These are phyloP conservation scores for Zaprionus obscuricornis DNA, from an alignment of 2,888 invertebrate species.

Conservation along the genomic window DNA sequence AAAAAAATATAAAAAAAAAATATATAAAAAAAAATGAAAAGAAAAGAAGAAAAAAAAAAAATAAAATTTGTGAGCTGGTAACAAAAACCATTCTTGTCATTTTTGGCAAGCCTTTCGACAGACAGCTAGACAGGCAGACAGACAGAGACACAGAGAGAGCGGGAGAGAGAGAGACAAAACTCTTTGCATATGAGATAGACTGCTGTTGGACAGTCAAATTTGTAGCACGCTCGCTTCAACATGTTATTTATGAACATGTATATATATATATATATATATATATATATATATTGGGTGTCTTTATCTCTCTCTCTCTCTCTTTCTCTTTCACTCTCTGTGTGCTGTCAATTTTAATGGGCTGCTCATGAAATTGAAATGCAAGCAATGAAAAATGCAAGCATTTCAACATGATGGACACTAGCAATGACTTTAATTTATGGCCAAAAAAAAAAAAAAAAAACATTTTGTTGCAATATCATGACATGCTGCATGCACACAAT, in stretches of 20 bases:
- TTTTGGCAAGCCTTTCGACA: slow-evolving; percentile 35
- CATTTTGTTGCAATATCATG: slow-evolving; percentile 38
- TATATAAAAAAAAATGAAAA: no score
- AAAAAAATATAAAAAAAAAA: slow-evolving; percentile 15
- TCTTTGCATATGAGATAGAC: background rate
- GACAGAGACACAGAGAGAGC: no score
- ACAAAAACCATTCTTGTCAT: slow-evolving; percentile 15
- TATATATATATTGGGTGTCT: background rate
- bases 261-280: background rate
- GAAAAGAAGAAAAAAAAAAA: background rate
- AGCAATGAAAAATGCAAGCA: slow-evolving; percentile 68
- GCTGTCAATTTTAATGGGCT: slow-evolving; percentile 70
- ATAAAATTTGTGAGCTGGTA: slow-evolving; percentile 14
- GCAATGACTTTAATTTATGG: slow-evolving; percentile 63
- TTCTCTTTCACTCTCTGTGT: no score
- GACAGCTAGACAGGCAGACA: no score
- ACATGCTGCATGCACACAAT: slow-evolving; percentile 14
- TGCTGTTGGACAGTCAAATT: slow-evolving; percentile 20
- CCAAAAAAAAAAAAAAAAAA: no score
- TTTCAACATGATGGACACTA: slow-evolving; percentile 72
- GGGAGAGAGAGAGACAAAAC: background rate
- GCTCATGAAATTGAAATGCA: slow-evolving; percentile 74
- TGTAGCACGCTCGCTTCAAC: slow-evolving; percentile 42
- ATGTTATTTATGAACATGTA: slow-evolving; percentile 34
- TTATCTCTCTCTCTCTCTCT: no score